A percentile compares a stretch with the other conserved stretches of the same genome.
Evolutionary conservation across 2,113 vertebrate genomes (phyloP).

Genomic region (Paralichthys olivaceus): DNA sequence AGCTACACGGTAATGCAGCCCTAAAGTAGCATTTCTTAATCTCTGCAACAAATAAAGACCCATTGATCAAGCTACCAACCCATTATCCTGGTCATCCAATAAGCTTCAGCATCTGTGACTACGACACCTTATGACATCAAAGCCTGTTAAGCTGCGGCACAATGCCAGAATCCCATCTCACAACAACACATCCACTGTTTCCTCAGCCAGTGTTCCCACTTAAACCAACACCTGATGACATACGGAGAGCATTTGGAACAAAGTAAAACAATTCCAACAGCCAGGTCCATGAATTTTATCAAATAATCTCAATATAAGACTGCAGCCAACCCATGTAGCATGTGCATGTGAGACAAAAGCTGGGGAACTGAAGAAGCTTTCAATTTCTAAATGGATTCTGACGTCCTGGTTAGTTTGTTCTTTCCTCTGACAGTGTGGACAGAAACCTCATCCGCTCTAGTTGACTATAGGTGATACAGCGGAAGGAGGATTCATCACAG

Average conservation of each 20-base stretch:
- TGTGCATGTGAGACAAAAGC: too few species aligned
- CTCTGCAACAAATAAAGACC: conserved; percentile 22
- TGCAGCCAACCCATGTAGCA: too few species aligned
- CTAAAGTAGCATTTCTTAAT: conserved; percentile 53
- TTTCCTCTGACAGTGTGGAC: background rate
- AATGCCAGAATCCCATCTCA: conserved; percentile 36
- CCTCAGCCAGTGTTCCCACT: background rate
- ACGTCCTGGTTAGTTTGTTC: background rate
- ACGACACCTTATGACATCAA: conserved; percentile 57
- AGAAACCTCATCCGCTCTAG: background rate
- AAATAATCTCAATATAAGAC: too few species aligned
- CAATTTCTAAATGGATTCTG: too few species aligned
- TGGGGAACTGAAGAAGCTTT: too few species aligned
- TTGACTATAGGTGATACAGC: background rate
- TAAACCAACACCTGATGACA: background rate
- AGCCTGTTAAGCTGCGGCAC: conserved; percentile 52
- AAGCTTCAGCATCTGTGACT: conserved; percentile 47
- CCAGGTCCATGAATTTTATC: too few species aligned
- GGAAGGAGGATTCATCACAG: background rate
- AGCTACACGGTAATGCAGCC: background rate
- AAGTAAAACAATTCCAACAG: background rate
- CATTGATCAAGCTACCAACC: conserved; percentile 38
- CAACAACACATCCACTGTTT: conserved; percentile 1
- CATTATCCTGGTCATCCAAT: conserved; percentile 51
- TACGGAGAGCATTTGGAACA: conserved; percentile 19